Base-by-base conservation (phyloP, 2,888 invertebrate genomes). In the Drosophila mayaguana region DNA sequence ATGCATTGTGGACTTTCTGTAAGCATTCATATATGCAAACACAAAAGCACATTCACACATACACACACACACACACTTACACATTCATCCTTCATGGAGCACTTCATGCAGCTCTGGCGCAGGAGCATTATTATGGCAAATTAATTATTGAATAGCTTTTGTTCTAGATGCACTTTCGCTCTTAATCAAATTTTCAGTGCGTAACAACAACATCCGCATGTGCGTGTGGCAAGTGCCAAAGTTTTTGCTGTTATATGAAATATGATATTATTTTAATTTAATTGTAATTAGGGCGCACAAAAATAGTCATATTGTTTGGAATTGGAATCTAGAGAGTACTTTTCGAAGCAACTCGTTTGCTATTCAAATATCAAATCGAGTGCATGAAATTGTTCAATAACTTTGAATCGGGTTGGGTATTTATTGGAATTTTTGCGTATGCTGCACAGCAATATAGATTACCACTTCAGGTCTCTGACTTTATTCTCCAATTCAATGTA, bases 121-220 rank as follows among this genome's bases (percentile, higher is more conserved):
- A 28, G 32, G 18, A 18, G 28, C 12, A 50, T 32, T 50, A 50
- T 12, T 18, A 32, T 50, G 48, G 28, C 18, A 50, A 50, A 50
- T 50, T 50, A 50, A 50, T 50, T 50, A 50, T 32, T 50, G 32
- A 50, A 32, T 32, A 32, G 32, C 48, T 50, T 18, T 50, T 50
- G 48, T 32, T 32, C 48, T 50, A 32, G 48, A 32, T 50, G 48
- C 48, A 50, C 48, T 50, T 50, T 18, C 32, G 1, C 7, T 3
- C 7, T 32, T 50, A 50, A 50, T 50, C 32, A 12, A 32, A 50
- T 50, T 32, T 50, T 18, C 48, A 32, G 32, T 28, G 32, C 48
- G 25, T 32, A 32, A 50, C 32, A 50, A 50, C 18, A 18, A 28
- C 48, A 48, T 5, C 48, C n/a, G 48, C n/a, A 16, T 25, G 45